Evolutionary conservation across 2,113 vertebrate species (phyloP).

Genomic region (Caloenas nicobarica): DNA sequence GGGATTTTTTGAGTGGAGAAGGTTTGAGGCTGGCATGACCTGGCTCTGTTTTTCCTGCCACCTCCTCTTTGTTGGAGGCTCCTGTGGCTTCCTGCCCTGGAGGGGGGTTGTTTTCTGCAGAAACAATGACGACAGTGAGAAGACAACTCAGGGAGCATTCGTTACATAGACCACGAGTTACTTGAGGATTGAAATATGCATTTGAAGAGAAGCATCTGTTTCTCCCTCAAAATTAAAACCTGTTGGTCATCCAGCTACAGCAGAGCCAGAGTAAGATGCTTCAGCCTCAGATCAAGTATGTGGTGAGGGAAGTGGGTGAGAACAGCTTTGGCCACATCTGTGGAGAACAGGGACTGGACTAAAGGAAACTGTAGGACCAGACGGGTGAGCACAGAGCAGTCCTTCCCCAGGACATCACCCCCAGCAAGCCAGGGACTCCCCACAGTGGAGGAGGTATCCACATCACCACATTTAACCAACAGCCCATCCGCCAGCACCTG

Average conservation of each 20-base stretch:
- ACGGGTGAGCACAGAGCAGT: not conserved
- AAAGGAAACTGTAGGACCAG: not conserved
- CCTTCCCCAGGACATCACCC: not conserved
- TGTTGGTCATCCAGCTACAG: not conserved
- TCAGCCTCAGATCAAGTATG: not conserved
- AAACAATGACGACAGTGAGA: not conserved
- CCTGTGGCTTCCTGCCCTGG: not conserved
- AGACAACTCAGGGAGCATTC: not conserved
- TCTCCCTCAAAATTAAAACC: not conserved
- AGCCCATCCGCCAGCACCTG: not conserved
- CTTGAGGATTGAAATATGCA: not conserved
- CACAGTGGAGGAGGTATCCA: not conserved
- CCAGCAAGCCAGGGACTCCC: not conserved
- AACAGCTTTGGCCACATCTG: not conserved
- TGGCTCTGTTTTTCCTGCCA: not conserved
- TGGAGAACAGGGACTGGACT: not conserved
- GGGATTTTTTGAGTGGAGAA: slow-evolving; percentile 14
- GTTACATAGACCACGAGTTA: not conserved
- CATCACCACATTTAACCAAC: accelerated
- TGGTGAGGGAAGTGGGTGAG: not conserved
- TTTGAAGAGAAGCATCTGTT: not conserved
- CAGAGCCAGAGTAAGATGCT: not conserved
- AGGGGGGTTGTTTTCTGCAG: not conserved
- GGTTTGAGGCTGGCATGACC: not conserved
- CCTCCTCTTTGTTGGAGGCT: not conserved